These are phyloP conservation scores for Phenganax marumi DNA, from an alignment of 92 coral and sea anemone genomes.

Conservation along the genomic window DNA sequence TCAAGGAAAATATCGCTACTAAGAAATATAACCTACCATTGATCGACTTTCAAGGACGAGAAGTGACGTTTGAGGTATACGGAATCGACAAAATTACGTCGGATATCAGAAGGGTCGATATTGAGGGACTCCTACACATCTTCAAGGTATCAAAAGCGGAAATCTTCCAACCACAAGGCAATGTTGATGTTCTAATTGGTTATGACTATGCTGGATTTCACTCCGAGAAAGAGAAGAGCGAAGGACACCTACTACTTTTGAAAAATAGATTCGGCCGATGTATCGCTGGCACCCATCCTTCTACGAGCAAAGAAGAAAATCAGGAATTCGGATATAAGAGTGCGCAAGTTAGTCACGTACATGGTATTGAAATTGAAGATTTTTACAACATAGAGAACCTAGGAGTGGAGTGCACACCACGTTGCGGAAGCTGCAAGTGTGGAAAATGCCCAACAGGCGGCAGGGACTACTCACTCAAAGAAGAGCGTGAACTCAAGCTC, in stretches of 20 bases:
- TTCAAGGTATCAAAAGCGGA: not conserved
- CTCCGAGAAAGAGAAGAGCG: conserved; percentile 52
- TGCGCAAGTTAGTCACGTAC: conserved; percentile 1
- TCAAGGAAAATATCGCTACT: conserved; percentile 5
- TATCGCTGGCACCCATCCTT: conserved; percentile 50
- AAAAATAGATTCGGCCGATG: conserved; percentile 33
- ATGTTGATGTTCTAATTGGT: conserved; percentile 36
- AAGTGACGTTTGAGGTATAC: conserved; percentile 48
- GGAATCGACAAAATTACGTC: conserved; percentile 59
- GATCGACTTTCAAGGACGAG: not conserved
- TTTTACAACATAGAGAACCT: conserved; percentile 61
- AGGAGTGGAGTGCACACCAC: conserved; percentile 58
- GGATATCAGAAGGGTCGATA: conserved; percentile 48
- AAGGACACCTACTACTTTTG: conserved; percentile 13
- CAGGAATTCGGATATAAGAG: conserved; percentile 2
- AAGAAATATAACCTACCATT: not conserved
- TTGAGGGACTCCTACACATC: not conserved
- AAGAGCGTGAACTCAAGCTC: conserved; percentile 46
- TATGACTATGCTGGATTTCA: conserved; percentile 60
- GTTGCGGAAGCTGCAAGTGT: conserved; percentile 62
- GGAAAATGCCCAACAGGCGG: conserved; percentile 60
- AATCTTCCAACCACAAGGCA: conserved; percentile 30
- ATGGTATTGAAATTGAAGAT: conserved; percentile 41
- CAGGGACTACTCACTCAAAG: conserved; percentile 43
- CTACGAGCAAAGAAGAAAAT: not conserved